Evolutionary conservation across 1,140 invertebrate genomes (phyloP), one percentile per base, ranked within the genome.

Genomic region (Lordiphosa stackelbergi): DNA sequence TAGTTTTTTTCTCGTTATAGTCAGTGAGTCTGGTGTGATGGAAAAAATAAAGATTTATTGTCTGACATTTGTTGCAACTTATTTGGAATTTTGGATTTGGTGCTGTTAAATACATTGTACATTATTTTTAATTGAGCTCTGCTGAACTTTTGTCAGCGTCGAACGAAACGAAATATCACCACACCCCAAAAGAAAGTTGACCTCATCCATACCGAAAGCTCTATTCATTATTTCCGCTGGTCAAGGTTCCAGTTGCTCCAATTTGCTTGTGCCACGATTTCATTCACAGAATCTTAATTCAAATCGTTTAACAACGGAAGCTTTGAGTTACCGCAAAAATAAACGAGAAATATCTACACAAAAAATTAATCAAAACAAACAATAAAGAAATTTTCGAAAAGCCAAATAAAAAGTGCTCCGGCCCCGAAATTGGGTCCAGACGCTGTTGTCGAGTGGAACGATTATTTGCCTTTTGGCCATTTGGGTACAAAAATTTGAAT

Each of bases 261-360:
- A 72, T 83, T 83, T 83, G 59, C 47, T 63, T 42, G 47, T 63
- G 52, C 62, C 45, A 53, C 58, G 51, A 55, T 52, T 72, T 77
- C 73, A 69, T 78, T 73, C 71, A 74, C 52, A 73, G 55, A 73
- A 34, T 75, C 66, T 79, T 79, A 79, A 79, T 75, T 75, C 68
- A 66, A 79, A 79, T 63, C 71, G 77, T 74, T 83, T 79, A 79
- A 79, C 75, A 79, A 83, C 77, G 77, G 75, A 79, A 79, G 75
- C 75, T 71, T 69, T 66, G 70, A 34, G 40, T 59, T 66, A 47
- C 72, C 61, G 53, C 47, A 64, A 51, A 46, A 66, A 58, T 64
- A 42, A 47, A 47, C 35, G 12, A 24, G 28, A 13, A 13, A 41
- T 24, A 56, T 35, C 40, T 36, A 62, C 41, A 54, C 9, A 56